Evolutionary conservation across 1,140 invertebrate genomes (phyloP), one percentile per base, ranked within the genome.

Genomic region (Aricia agestis): DNA sequence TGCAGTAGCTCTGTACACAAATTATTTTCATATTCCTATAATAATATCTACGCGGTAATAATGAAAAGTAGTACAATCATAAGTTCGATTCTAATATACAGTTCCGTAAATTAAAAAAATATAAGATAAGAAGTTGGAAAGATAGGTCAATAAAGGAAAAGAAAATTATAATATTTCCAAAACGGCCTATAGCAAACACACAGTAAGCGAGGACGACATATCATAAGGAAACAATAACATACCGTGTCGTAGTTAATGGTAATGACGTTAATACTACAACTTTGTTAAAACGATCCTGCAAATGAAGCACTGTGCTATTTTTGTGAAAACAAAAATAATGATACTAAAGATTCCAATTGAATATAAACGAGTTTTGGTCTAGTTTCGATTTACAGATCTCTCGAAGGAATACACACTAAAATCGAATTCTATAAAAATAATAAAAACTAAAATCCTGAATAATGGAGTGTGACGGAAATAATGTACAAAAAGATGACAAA

Each of bases 121-220:
- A 69, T 19, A 63, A 69, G 61, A 45, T 67, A 52, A 69, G 58
- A 69, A 61, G 63, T 61, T 42, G 59, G 59, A 71, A 73, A 74
- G 73, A 76, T 58, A 76, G 74, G 74, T 74, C 73, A 72, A 75
- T 31, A 71, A 77, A 79, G 13, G 78, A 78, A 76, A 78, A 63
- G 61, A 74, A 75, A 79, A 76, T 63, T 58, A 82, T 81, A 84
- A 83, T 86, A 80, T 81, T 91, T 91, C 89, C 89, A 91, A 91
- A 91, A 91, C 89, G 89, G 89, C 89, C 89, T 90, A 90, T 91
- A 90, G 88, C 89, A 91, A 89, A 91, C 87, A 91, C 89, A 90
- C 86, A 89, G 83, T 85, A 90, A 90, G 87, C 88, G 87, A 88
- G 83, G 79, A 86, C 86, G 81, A 85, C 83, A 90, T 84, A 87